Evolutionary conservation across 1,140 invertebrate species (phyloP).

Genomic region (Dendrolimus kikuchii): DNA sequence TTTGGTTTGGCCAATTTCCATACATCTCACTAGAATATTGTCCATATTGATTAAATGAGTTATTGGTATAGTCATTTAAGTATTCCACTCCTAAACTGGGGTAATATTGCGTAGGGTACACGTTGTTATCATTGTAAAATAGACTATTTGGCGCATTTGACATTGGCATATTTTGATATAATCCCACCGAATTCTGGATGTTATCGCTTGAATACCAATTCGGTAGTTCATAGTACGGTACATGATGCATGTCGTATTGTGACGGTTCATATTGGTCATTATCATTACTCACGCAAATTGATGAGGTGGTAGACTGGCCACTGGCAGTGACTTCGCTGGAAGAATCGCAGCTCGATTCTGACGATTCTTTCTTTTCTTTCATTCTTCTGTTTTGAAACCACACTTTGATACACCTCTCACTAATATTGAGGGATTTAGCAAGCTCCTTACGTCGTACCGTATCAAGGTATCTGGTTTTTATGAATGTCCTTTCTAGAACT

Average conservation of each 20-base stretch:
- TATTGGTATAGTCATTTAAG: constrained; percentile 12
- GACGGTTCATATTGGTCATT: neutral
- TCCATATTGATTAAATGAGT: constrained; percentile 7
- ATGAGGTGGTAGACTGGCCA: no score
- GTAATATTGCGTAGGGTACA: constrained; percentile 33
- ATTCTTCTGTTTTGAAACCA: constrained; percentile 60
- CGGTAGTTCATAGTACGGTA: neutral
- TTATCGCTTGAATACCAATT: neutral
- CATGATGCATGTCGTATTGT: neutral
- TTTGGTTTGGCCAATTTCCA: constrained; percentile 14
- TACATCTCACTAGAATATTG: constrained; percentile 5
- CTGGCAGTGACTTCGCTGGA: constrained; percentile 15
- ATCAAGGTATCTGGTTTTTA: constrained; percentile 29
- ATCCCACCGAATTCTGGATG: no score
- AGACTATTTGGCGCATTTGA: neutral
- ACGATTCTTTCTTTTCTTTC: constrained; percentile 44
- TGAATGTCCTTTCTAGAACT: constrained; percentile 33
- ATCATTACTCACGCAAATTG: no score
- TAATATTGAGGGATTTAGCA: constrained; percentile 27
- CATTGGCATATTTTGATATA: neutral
- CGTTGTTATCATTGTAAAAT: constrained; percentile 19
- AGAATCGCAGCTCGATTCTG: constrained; percentile 32
- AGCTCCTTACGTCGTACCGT: constrained; percentile 29
- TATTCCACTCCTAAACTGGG: constrained; percentile 1
- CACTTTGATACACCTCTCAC: constrained; percentile 42